Evolutionary conservation across 2,888 invertebrate genomes (phyloP).

Genomic region (Synergus laeviventris): DNA sequence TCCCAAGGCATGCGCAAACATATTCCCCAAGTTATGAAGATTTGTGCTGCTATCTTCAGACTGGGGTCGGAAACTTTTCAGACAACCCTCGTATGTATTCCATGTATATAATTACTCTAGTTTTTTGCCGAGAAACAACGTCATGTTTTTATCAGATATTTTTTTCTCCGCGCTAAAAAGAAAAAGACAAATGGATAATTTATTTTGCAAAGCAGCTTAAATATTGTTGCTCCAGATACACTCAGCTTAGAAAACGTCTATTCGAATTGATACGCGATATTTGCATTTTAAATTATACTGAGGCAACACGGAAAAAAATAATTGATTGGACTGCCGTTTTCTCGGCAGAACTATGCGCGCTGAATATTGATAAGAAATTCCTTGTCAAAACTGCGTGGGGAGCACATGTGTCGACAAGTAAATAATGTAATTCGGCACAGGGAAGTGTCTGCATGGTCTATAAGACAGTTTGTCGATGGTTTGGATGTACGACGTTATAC

Average conservation of each 20-base stretch:
- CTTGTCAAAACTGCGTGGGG: constrained; percentile 20
- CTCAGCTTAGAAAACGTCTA: neutral
- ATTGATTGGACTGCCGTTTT: constrained; percentile 4
- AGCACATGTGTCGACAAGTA: constrained; percentile 29
- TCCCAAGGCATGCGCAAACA: no score
- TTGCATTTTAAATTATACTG: constrained; percentile 7
- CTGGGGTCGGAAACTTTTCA: no score
- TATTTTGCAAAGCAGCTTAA: no score
- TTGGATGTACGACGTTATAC: neutral
- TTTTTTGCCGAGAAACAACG: no score
- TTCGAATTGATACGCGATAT: neutral
- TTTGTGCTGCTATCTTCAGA: no score
- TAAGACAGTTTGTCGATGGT: constrained; percentile 10
- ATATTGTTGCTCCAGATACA: no score
- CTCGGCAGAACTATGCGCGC: constrained; percentile 10
- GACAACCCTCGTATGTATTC: no score
- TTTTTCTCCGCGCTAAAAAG: no score
- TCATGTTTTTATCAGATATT: no score
- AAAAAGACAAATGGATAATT: no score
- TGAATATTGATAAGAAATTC: constrained; percentile 32
- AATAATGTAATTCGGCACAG: constrained; percentile 15
- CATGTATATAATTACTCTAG: no score
- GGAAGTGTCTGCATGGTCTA: neutral
- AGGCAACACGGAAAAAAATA: constrained; percentile 5
- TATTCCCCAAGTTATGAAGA: no score